Evolutionary conservation across 1,140 invertebrate genomes (phyloP).

Genomic region (Dryas iulia): DNA sequence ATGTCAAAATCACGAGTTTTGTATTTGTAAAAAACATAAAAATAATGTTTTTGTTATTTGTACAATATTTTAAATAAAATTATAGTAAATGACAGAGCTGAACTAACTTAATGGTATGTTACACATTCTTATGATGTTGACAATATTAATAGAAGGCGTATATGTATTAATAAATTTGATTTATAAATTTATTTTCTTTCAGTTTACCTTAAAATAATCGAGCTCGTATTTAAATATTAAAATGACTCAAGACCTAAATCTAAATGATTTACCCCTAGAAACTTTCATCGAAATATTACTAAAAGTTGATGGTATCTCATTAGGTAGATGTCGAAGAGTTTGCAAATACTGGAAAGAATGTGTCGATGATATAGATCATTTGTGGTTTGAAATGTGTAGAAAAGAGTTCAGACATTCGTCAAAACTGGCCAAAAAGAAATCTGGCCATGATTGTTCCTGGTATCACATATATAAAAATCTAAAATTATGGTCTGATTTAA

Average conservation of each 20-base stretch:
- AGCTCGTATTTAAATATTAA: neutral
- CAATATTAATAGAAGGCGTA: too few species aligned
- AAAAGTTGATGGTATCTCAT: slow-evolving; percentile 51
- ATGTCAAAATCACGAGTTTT: slow-evolving; percentile 58
- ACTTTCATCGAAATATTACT: slow-evolving; percentile 62
- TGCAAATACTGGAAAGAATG: slow-evolving; percentile 61
- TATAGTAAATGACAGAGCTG: neutral
- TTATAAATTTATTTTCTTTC: neutral
- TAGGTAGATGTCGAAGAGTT: slow-evolving; percentile 59
- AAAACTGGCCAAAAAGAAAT: slow-evolving; percentile 57
- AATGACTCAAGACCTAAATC: slow-evolving; percentile 19
- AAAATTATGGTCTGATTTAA: slow-evolving; percentile 49
- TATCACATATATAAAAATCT: slow-evolving; percentile 66
- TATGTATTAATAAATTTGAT: too few species aligned
- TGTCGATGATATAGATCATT: slow-evolving; percentile 49
- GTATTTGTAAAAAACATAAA: slow-evolving; percentile 7
- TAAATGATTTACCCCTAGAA: slow-evolving; percentile 59
- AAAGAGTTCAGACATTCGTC: slow-evolving; percentile 59
- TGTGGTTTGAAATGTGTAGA: slow-evolving; percentile 58
- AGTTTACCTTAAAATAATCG: neutral
- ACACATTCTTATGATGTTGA: too few species aligned
- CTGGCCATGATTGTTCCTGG: slow-evolving; percentile 55
- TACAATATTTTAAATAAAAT: neutral
- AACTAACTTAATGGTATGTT: neutral
- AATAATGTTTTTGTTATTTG: neutral